phyloP scores from a whole-genome alignment of 1,140 invertebrate genomes.

The Apis cerana region DNA sequence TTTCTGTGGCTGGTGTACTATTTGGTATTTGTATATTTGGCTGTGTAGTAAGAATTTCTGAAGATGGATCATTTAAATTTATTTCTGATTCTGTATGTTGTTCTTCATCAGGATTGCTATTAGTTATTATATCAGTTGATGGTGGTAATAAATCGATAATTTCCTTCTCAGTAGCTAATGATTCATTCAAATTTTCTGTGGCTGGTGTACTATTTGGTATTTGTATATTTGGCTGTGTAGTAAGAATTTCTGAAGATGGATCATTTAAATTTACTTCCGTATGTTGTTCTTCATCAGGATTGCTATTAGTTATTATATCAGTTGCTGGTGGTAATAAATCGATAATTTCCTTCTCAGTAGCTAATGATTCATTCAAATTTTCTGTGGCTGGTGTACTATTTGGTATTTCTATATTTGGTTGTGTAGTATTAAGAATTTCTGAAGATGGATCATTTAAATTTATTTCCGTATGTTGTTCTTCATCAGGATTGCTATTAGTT shows the following conservation, averaged over 20 bases:
- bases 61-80: background rate
- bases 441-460: background rate
- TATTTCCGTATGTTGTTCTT: background rate
- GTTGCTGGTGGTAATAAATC: background rate
- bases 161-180: background rate
- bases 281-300: no score
- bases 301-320: background rate
- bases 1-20: no score
- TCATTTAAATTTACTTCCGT: background rate
- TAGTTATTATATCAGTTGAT: background rate
- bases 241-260: background rate
- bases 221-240: no score
- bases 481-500: background rate
- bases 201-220: no score
- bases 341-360: background rate
- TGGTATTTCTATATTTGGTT: background rate
- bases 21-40: background rate
- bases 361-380: no score
- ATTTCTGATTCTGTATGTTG: background rate
- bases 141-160: background rate
- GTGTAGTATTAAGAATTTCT: fast-evolving
- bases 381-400: no score
- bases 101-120: background rate
- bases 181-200: background rate
- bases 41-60: fast-evolving